These are phyloP conservation scores for Drosophila subpulchrella DNA, from an alignment of 1,140 invertebrate species.

Conservation along the genomic window DNA sequence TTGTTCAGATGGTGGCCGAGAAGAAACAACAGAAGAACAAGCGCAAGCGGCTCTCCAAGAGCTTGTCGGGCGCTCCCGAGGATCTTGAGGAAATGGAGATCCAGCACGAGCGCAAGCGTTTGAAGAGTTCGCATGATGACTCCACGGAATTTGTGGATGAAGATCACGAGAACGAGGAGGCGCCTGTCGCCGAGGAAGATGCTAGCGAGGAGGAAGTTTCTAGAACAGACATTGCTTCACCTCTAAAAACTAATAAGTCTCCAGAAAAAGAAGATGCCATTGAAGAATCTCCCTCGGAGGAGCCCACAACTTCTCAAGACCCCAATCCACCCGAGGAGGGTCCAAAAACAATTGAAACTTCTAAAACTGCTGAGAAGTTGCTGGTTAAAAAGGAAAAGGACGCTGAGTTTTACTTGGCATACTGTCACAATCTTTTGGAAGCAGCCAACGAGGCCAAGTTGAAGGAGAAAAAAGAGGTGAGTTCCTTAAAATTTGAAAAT, in stretches of 20 bases:
- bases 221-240: too few relatives aligned
- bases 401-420: slow-evolving; percentile 42
- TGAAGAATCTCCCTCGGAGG: neutral
- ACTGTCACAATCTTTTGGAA: slow-evolving; percentile 45
- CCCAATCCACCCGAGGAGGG: neutral
- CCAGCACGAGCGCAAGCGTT: slow-evolving; percentile 17
- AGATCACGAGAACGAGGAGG: neutral
- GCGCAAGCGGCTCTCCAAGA: slow-evolving; percentile 69
- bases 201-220: neutral
- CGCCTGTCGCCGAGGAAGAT: neutral
- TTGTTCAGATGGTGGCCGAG: slow-evolving; percentile 65
- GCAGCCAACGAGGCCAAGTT: slow-evolving; percentile 54
- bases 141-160: neutral
- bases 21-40: slow-evolving; percentile 24
- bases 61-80: slow-evolving; percentile 59
- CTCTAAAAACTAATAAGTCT: too few relatives aligned
- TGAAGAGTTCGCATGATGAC: slow-evolving; percentile 6
- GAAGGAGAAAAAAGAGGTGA: slow-evolving; percentile 51
- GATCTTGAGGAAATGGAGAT: slow-evolving; percentile 20
- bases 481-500: too few relatives aligned
- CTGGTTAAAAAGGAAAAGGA: slow-evolving; percentile 9
- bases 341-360: neutral
- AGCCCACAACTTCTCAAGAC: neutral
- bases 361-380: neutral
- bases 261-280: neutral